phyloP scores from a whole-genome alignment of 2,888 invertebrate genomes.

The Pristionchus arcanus region DNA sequence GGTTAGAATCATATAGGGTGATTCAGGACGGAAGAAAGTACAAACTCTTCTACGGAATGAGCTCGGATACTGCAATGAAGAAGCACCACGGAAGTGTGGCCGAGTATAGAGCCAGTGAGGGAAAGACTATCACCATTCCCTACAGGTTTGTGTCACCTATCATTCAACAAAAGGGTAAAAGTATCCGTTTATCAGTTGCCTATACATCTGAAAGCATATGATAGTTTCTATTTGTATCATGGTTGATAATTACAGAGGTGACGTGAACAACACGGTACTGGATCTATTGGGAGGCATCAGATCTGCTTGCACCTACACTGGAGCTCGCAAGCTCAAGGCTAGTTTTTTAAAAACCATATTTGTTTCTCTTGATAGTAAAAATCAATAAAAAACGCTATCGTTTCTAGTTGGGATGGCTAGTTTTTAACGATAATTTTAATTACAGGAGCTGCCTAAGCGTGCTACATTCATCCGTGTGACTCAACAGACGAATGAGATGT shows the following conservation, averaged over 20 bases:
- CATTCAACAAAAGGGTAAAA: not conserved
- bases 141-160: constrained; percentile 67
- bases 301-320: constrained; percentile 94
- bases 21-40: constrained; percentile 82
- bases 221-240: not conserved
- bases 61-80: constrained; percentile 91
- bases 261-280: constrained; percentile 87
- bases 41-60: constrained; percentile 94
- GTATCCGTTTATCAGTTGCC: not conserved
- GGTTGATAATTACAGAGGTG: constrained; percentile 83
- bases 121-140: constrained; percentile 85
- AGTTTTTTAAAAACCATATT: too few relatives aligned
- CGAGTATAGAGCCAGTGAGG: constrained; percentile 91
- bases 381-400: too few relatives aligned
- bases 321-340: constrained; percentile 86
- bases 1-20: not conserved
- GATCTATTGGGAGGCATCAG: constrained; percentile 92
- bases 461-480: constrained; percentile 94
- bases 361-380: too few relatives aligned
- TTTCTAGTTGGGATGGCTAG: too few relatives aligned
- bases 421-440: not conserved
- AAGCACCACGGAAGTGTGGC: constrained; percentile 86
- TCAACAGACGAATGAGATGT: constrained; percentile 87
- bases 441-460: constrained; percentile 86
- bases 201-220: too few relatives aligned